Percentiles rank a stretch among this genome's conserved stretches.
These are phyloP conservation scores for Hyles euphorbiae DNA, from an alignment of 1,140 invertebrate genomes.

Conservation along the genomic window DNA sequence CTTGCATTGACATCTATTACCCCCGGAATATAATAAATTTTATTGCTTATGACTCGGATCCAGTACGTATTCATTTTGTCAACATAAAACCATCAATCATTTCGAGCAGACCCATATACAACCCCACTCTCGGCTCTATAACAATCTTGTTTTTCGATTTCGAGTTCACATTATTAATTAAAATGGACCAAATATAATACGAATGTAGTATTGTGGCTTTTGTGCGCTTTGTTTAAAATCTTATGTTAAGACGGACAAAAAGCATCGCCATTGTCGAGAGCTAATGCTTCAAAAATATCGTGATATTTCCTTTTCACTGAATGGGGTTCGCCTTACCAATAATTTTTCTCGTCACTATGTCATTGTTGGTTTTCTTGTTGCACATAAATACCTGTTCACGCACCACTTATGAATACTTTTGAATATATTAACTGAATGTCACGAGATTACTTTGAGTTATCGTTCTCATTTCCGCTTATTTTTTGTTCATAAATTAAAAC, in stretches of 20 bases:
- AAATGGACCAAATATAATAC: conserved; percentile 21
- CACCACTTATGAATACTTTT: too few species aligned
- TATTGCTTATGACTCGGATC: too few species aligned
- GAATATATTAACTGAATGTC: too few species aligned
- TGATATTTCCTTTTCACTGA: conserved; percentile 60
- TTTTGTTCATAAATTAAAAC: too few species aligned
- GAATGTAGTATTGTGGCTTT: conserved; percentile 19
- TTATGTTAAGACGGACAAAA: conserved; percentile 37
- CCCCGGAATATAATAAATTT: too few species aligned
- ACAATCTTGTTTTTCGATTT: conserved; percentile 7
- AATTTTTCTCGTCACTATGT: conserved; percentile 37
- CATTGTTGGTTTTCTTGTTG: too few species aligned
- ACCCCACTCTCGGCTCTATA: not conserved
- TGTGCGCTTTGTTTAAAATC: conserved; percentile 12
- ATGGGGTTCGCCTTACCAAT: conserved; percentile 36
- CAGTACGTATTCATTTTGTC: too few species aligned
- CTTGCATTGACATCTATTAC: too few species aligned
- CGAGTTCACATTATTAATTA: conserved; percentile 30
- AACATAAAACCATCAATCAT: conserved; percentile 13
- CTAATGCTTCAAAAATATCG: conserved; percentile 52
- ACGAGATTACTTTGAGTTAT: too few species aligned
- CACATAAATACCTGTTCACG: too few species aligned
- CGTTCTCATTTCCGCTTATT: too few species aligned
- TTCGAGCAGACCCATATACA: not conserved
- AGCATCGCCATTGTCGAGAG: conserved; percentile 45